Evolutionary conservation across 2,113 vertebrate genomes (phyloP).

Genomic region (Rhodinocichla rosea): DNA sequence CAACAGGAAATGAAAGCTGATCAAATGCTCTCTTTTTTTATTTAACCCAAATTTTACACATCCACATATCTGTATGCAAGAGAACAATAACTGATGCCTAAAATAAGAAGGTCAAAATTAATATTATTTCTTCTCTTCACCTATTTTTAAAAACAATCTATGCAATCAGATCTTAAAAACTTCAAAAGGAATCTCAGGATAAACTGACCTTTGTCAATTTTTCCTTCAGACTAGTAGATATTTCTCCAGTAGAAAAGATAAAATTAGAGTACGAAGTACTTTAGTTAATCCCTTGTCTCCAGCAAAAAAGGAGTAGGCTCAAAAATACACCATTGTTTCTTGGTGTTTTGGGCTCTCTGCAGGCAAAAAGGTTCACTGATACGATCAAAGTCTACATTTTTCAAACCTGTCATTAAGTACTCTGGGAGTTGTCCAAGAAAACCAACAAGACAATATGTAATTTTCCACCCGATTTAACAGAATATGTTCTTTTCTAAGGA

Average conservation of each 20-base stretch:
- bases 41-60: background rate
- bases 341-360: background rate
- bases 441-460: constrained; percentile 41
- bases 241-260: background rate
- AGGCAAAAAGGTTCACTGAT: constrained; percentile 3
- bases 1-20: background rate
- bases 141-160: background rate
- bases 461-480: constrained; percentile 50
- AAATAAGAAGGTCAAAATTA: background rate
- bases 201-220: background rate
- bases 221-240: background rate
- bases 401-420: constrained; percentile 17
- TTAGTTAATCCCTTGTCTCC: background rate
- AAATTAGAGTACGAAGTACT: background rate
- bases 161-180: background rate
- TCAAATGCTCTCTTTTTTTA: background rate
- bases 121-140: background rate
- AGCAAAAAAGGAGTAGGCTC: background rate
- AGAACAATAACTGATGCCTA: background rate
- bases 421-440: constrained; percentile 32
- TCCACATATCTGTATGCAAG: background rate
- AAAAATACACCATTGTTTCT: background rate
- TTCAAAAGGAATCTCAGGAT: background rate
- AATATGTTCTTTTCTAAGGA: constrained; percentile 39
- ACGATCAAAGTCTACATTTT: background rate